Conservation (phyloP, 2,113 vertebrate species). For the Astur gentilis region DNA sequence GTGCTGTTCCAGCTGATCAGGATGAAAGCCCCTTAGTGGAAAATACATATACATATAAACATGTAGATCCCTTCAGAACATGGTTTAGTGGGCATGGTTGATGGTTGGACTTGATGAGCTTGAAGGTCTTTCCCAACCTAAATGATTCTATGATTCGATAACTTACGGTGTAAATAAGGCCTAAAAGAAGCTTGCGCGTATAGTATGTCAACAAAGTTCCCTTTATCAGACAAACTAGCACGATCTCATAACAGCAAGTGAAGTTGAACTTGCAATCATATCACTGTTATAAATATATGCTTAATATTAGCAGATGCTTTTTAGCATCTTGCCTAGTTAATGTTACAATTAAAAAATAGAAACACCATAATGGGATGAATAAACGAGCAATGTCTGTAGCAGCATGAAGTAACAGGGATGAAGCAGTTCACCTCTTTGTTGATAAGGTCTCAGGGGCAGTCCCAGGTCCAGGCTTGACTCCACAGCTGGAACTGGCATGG, state of each 20-base stretch:
- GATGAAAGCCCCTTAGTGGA: not conserved
- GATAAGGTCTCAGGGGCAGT: fast-evolving
- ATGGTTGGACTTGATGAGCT: no score
- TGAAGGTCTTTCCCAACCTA: no score
- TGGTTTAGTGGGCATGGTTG: no score
- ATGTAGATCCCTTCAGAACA: not conserved
- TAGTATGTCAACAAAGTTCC: not conserved
- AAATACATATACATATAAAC: not conserved
- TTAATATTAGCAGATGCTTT: not conserved
- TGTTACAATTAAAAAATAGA: not conserved
- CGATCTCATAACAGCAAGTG: not conserved
- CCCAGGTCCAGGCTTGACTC: not conserved
- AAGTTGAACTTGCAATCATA: not conserved
- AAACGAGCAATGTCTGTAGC: not conserved
- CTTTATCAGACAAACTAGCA: not conserved
- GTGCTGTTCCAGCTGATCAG: not conserved
- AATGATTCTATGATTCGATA: not conserved
- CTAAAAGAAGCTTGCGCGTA: not conserved
- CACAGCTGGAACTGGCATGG: not conserved
- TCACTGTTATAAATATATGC: not conserved
- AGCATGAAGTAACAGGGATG: not conserved
- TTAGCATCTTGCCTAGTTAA: not conserved
- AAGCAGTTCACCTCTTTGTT: not conserved
- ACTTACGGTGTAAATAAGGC: not conserved
- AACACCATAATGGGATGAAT: not conserved